Conservation (phyloP, 2,113 vertebrate genomes). For the Speoplatyrhinus poulsoni region DNA sequence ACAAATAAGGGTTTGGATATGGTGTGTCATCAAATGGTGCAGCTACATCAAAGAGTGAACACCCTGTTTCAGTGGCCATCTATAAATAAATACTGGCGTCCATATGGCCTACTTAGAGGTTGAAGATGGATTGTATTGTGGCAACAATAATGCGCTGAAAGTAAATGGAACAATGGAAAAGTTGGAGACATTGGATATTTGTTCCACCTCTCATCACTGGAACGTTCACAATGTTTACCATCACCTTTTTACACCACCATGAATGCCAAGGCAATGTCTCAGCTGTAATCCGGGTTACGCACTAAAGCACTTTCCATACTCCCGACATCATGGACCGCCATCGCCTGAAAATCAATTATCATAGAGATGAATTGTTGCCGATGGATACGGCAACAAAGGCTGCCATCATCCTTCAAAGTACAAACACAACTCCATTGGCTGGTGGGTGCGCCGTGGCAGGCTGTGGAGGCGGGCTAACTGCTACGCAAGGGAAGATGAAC, state of each 20-base stretch:
- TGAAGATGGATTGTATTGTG: slow-evolving; percentile 38
- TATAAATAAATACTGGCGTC: slow-evolving; percentile 54
- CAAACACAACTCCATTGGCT: background rate
- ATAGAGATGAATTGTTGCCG: slow-evolving; percentile 33
- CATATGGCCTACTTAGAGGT: slow-evolving; percentile 55
- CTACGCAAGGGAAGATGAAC: slow-evolving; percentile 2
- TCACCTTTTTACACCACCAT: slow-evolving; percentile 8
- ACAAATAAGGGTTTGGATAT: background rate
- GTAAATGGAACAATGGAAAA: slow-evolving; percentile 45
- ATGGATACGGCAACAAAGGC: slow-evolving; percentile 34
- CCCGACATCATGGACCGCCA: background rate
- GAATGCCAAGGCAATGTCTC: slow-evolving; percentile 29
- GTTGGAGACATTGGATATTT: slow-evolving; percentile 26
- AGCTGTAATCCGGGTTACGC: slow-evolving; percentile 26
- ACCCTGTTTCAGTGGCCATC: slow-evolving; percentile 27
- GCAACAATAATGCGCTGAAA: slow-evolving; percentile 34
- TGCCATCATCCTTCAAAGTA: slow-evolving; percentile 17
- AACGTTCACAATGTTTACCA: slow-evolving; percentile 34
- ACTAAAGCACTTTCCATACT: slow-evolving; percentile 24
- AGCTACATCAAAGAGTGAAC: slow-evolving; percentile 29
- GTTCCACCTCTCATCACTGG: slow-evolving; percentile 29
- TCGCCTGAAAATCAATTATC: background rate
- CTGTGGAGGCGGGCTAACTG: background rate
- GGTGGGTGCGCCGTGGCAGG: background rate
- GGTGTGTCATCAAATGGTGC: background rate